Percentiles rank a stretch among this genome's conserved stretches.
These are phyloP conservation scores for Melanostigma gelatinosum DNA, from an alignment of 2,113 vertebrate genomes.

Conservation along the genomic window DNA sequence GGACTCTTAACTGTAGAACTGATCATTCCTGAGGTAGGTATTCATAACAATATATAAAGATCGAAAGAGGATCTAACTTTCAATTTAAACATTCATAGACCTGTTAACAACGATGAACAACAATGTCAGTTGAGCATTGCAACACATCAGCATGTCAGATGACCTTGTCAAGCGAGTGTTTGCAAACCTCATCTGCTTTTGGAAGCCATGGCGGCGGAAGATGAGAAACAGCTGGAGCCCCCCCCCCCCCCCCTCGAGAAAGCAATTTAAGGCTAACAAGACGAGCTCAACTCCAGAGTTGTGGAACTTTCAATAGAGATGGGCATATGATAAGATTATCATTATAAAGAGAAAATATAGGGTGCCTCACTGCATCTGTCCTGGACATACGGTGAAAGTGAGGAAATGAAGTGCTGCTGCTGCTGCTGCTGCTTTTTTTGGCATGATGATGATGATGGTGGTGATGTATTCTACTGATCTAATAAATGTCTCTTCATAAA, in stretches of 20 bases:
- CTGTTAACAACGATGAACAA: conserved; percentile 28
- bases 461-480: conserved; percentile 92
- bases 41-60: conserved; percentile 69
- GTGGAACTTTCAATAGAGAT: conserved; percentile 29
- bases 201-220: conserved; percentile 30
- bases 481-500: conserved; percentile 98
- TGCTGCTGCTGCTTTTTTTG: conserved; percentile 82
- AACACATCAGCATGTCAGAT: conserved; percentile 64
- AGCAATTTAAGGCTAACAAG: conserved; percentile 42
- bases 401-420: conserved; percentile 89
- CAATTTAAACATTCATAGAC: conserved; percentile 22
- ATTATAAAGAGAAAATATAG: conserved; percentile 36
- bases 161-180: conserved; percentile 68
- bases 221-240: conserved; percentile 53
- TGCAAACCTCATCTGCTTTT: conserved; percentile 65
- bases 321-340: conserved; percentile 45
- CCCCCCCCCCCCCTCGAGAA: conserved; percentile 47
- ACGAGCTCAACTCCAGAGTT: conserved; percentile 37
- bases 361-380: conserved; percentile 34
- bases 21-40: conserved; percentile 35
- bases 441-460: conserved; percentile 88
- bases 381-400: conserved; percentile 68
- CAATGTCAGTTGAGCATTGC: conserved; percentile 64
- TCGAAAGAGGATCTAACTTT: conserved; percentile 71
- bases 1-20: conserved; percentile 80